Evolutionary conservation across 2,888 invertebrate genomes (phyloP).

Genomic region (Celastrina argiolus): DNA sequence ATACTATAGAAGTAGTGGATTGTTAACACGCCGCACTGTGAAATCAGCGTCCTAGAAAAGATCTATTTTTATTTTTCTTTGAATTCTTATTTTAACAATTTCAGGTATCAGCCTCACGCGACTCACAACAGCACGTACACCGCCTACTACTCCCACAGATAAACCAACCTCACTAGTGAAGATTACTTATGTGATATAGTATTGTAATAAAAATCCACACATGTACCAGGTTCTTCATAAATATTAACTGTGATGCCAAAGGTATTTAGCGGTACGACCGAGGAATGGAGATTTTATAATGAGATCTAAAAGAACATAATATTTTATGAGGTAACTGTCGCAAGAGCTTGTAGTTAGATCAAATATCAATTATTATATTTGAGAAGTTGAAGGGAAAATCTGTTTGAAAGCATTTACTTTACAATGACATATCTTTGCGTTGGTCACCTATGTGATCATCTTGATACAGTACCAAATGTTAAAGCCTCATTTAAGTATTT

Average conservation of each 20-base stretch:
- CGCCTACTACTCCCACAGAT: slow-evolving; percentile 72
- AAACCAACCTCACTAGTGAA: slow-evolving; percentile 31
- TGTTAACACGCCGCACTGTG: too few species aligned
- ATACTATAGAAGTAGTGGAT: too few species aligned
- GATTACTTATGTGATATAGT: slow-evolving; percentile 27
- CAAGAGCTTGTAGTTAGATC: too few species aligned
- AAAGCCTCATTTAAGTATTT: too few species aligned
- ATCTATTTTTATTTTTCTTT: too few species aligned
- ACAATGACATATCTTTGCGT: too few species aligned
- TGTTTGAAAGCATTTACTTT: neutral
- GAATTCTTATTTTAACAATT: slow-evolving; percentile 35
- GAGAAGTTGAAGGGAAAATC: neutral
- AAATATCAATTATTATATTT: neutral
- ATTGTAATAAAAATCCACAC: slow-evolving; percentile 1
- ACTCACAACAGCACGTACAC: slow-evolving; percentile 66
- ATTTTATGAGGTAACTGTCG: too few species aligned
- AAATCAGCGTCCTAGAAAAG: too few species aligned
- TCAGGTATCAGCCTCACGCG: slow-evolving; percentile 67
- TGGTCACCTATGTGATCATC: neutral
- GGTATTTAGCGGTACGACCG: too few species aligned
- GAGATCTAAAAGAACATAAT: too few species aligned
- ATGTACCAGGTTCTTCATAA: neutral
- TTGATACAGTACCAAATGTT: neutral
- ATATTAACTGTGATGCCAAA: neutral
- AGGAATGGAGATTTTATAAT: neutral